phyloP scores from a whole-genome alignment of 2,797 vertebrate species.

The Leptoclinus maculatus region DNA sequence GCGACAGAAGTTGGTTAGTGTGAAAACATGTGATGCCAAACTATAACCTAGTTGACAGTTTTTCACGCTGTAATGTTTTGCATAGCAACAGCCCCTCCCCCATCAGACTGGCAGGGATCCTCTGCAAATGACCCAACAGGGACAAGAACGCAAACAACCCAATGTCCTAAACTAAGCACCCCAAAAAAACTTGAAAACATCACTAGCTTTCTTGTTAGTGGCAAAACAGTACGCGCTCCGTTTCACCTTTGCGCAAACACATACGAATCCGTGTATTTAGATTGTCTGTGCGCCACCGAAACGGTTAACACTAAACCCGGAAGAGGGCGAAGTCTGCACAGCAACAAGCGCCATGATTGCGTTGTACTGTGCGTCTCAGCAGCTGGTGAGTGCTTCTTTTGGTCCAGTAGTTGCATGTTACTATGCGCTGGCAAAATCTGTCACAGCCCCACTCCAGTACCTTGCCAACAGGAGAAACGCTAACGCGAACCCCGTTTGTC shows the following conservation, averaged over 20 bases:
- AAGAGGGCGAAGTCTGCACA: slow-evolving; percentile 87
- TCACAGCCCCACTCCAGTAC: slow-evolving; percentile 71
- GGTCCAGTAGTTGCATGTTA: slow-evolving; percentile 86
- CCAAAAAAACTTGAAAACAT: neutral
- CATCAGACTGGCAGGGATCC: slow-evolving; percentile 68
- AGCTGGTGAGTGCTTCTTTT: slow-evolving; percentile 86
- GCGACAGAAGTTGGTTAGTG: slow-evolving; percentile 44
- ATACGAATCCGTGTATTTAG: rapidly evolving
- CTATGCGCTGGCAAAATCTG: slow-evolving; percentile 83
- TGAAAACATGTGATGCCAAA: slow-evolving; percentile 48
- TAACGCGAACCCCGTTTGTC: slow-evolving; percentile 40
- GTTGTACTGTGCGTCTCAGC: slow-evolving; percentile 81
- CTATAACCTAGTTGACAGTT: slow-evolving; percentile 72
- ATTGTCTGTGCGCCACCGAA: slow-evolving; percentile 48
- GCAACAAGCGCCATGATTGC: slow-evolving; percentile 89
- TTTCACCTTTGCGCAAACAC: rapidly evolving
- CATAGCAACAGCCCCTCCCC: slow-evolving; percentile 87
- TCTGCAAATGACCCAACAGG: slow-evolving; percentile 58
- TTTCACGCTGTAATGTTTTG: slow-evolving; percentile 86
- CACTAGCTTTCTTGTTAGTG: rapidly evolving
- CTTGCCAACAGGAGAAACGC: slow-evolving; percentile 74
- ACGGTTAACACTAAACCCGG: slow-evolving; percentile 80
- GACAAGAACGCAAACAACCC: slow-evolving; percentile 62
- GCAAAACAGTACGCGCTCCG: rapidly evolving
- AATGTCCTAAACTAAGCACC: neutral